Base-by-base conservation (phyloP, 2,113 vertebrate genomes). In the Nannobrachium achirus region DNA sequence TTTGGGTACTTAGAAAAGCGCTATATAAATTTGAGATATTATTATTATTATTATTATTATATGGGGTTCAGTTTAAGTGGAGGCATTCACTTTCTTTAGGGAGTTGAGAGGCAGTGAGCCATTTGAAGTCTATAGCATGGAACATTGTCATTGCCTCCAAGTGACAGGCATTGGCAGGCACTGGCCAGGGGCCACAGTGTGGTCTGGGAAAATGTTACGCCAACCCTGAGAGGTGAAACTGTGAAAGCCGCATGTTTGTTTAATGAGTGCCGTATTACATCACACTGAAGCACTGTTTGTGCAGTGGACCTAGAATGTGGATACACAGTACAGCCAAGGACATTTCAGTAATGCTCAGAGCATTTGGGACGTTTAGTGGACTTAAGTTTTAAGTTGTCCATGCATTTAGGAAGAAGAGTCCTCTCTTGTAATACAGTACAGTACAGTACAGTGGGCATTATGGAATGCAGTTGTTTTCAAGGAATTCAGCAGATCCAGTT, bases 191-290 rank as follows among this genome's bases (percentile, higher is more conserved):
- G 25, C 25, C 25, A 41, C 57, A 10, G 67, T 71, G 39, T 76
- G 66, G 60, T 71, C 14, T 42, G 52, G 15, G 65, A 51, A 66
- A 82, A 76, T 33, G 63, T 74, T 25, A 81, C 25, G 70, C 20
- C 39, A 60, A 71, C 44, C 11, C 73, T 74, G 69, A 50, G 66
- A 76, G 66, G 69, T 79, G 73, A 70, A 81, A 75, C 79, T 68
- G 64, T 74, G 16, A 80, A 69, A 75, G 49, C 67, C 57, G 65
- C 71, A 20, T 81, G 71, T 88, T 89, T 87, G 72, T 78, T 81
- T 77, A 71, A 79, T 72, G 69, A 80, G 82, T 84, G 69, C 59
- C 83, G 63, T 70, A 82, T 90, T 84, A 88, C 79, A 68, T 88
- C 90, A 91, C 90, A 91, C 57, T 58, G 45, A 41, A 71, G 62